These are phyloP conservation scores for Nesogale talazaci DNA, from an alignment of 2,113 vertebrate species.

Conservation along the genomic window DNA sequence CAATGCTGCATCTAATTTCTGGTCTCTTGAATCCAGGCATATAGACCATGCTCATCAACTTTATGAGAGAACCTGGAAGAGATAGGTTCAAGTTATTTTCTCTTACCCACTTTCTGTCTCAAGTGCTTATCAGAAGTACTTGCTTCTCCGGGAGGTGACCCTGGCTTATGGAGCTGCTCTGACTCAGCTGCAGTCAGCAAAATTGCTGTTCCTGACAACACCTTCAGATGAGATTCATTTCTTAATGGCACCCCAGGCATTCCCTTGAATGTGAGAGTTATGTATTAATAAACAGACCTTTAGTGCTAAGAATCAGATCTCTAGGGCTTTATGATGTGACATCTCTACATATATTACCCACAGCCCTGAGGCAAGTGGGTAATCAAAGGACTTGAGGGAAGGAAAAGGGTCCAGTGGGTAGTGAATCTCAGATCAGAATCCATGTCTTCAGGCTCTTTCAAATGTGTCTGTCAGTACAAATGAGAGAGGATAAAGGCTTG, in stretches of 20 bases:
- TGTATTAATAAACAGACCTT: background rate
- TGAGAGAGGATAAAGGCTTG: background rate
- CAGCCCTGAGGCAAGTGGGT: background rate
- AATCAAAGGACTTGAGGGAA: background rate
- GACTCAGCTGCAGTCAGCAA: background rate
- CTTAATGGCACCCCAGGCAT: background rate
- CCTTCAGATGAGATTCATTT: background rate
- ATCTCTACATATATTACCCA: background rate
- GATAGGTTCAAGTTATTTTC: background rate
- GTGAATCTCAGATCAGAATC: background rate
- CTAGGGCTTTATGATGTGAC: background rate
- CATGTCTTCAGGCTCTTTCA: background rate
- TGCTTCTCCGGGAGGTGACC: background rate
- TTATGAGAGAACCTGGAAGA: background rate
- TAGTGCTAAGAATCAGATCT: background rate
- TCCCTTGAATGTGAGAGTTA: slow-evolving; percentile 47
- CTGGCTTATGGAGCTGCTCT: background rate
- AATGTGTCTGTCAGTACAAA: background rate
- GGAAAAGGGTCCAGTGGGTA: background rate
- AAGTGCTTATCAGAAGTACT: background rate
- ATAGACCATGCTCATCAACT: background rate
- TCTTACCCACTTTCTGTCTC: slow-evolving; percentile 21
- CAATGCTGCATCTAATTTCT: background rate
- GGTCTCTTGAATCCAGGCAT: background rate
- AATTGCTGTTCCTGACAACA: background rate